Evolutionary conservation across 2,797 vertebrate genomes (phyloP).

Genomic region (Podarcis lilfordi): DNA sequence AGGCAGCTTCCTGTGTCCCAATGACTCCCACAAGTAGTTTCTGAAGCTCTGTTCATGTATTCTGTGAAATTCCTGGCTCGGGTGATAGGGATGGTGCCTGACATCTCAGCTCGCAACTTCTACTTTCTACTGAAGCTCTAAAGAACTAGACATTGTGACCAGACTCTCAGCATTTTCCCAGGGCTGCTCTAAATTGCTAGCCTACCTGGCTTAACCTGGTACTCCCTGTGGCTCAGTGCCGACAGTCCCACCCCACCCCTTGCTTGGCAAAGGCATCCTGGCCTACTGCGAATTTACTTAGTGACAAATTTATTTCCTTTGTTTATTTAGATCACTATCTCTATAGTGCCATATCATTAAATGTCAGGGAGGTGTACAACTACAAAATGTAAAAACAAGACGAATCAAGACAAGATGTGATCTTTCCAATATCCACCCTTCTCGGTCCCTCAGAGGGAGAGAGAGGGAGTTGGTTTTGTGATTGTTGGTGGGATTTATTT

Average conservation of each 20-base stretch:
- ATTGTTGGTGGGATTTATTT: no score
- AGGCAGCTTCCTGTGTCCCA: no score
- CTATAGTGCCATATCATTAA: no score
- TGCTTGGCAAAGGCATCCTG: background rate
- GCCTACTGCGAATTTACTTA: background rate
- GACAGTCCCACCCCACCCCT: no score
- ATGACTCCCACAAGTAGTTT: no score
- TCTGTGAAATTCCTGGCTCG: background rate
- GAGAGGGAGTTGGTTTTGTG: no score
- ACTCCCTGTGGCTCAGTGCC: background rate
- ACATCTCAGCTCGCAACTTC: background rate
- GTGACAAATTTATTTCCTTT: no score
- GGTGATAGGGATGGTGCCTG: background rate
- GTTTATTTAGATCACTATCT: no score
- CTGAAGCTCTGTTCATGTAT: background rate
- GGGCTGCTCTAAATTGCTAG: background rate
- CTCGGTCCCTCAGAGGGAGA: background rate
- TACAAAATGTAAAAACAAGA: no score
- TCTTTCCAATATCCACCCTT: background rate
- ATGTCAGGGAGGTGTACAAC: no score
- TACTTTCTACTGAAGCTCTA: background rate
- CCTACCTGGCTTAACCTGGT: background rate
- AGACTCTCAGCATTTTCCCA: background rate
- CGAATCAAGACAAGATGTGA: no score
- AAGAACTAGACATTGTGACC: background rate